phyloP scores from a whole-genome alignment of 2,888 invertebrate genomes.

The Melolontha melolontha region DNA sequence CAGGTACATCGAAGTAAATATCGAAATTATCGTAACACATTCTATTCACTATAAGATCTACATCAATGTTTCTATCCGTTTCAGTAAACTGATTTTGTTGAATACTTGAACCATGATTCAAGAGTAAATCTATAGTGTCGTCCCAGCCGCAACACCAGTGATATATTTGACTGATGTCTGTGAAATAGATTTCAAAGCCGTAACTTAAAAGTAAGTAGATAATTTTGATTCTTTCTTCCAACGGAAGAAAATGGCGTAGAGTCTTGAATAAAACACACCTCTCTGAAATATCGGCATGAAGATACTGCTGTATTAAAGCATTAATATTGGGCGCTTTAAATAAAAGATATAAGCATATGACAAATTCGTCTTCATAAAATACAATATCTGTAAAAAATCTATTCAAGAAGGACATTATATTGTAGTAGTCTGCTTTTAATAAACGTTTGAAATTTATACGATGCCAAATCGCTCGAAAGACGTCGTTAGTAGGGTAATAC shows the following conservation, averaged over 20 bases:
- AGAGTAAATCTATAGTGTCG: neutral
- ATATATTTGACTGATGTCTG: neutral
- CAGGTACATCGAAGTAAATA: neutral
- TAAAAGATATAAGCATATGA: too few species aligned
- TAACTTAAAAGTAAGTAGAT: slow-evolving; percentile 1
- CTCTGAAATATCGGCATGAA: neutral
- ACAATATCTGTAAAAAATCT: neutral
- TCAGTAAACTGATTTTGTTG: neutral
- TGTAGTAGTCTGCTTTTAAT: neutral
- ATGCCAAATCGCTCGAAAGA: slow-evolving; percentile 10
- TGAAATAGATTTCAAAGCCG: slow-evolving; percentile 8
- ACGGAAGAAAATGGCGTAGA: neutral
- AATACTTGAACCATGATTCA: neutral
- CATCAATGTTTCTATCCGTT: neutral
- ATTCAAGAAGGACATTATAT: neutral
- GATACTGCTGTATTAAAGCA: too few species aligned
- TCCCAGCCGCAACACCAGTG: neutral
- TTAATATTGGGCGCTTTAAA: too few species aligned
- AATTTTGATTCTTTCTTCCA: slow-evolving; percentile 4
- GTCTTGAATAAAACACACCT: neutral
- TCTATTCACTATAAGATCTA: neutral
- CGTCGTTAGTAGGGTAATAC: neutral
- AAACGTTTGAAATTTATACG: neutral
- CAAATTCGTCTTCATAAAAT: too few species aligned
- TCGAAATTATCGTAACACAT: slow-evolving; percentile 12